These are phyloP conservation scores for Hystrix brachyura DNA, from an alignment of 2,113 vertebrate species.

Conservation along the genomic window DNA sequence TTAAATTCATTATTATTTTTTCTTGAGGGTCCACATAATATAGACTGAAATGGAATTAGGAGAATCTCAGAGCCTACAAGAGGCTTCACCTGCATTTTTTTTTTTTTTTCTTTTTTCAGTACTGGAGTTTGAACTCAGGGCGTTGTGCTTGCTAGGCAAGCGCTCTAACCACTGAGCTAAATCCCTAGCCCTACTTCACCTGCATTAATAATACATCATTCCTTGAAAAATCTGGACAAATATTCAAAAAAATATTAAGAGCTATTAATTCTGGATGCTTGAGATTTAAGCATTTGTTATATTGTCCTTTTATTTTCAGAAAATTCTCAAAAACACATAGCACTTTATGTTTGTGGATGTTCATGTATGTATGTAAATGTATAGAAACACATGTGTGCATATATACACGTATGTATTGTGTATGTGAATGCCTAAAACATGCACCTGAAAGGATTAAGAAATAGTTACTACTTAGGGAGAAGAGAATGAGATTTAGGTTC, in stretches of 20 bases:
- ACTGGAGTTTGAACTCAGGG: too few relatives aligned
- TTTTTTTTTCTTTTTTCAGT: too few relatives aligned
- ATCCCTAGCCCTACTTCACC: neutral
- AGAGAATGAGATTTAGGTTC: neutral
- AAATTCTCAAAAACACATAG: neutral
- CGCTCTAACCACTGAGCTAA: too few relatives aligned
- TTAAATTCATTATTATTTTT: slow-evolving; percentile 3
- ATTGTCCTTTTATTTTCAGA: neutral
- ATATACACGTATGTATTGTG: neutral
- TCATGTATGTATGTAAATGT: neutral
- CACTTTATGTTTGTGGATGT: neutral
- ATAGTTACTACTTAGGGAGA: neutral
- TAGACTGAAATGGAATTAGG: neutral
- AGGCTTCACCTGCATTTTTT: neutral
- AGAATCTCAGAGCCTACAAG: neutral
- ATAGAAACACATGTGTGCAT: neutral
- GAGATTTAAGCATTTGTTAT: neutral
- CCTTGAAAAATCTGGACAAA: slow-evolving; percentile 1
- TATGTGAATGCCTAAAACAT: neutral
- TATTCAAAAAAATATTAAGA: neutral
- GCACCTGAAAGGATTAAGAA: neutral
- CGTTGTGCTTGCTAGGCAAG: too few relatives aligned
- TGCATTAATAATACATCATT: neutral
- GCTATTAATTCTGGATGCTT: neutral
- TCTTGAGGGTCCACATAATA: neutral